Percentiles rank a stretch among this genome's conserved stretches.
Conservation (phyloP, 1,140 invertebrate species). For the Plodia interpunctella region DNA sequence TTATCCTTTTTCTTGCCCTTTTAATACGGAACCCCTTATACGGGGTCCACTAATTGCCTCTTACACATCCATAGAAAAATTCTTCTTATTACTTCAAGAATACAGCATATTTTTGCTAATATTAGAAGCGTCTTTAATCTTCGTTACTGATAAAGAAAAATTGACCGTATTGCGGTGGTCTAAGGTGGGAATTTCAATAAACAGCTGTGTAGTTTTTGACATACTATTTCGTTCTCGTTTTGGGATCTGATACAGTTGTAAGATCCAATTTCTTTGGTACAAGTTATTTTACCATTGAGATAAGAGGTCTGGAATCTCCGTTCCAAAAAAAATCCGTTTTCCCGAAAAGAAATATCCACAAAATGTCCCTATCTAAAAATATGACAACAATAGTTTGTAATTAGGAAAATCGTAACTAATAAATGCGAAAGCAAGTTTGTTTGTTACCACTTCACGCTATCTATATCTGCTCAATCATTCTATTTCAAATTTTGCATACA, state of each 20-base stretch:
- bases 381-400: too few relatives aligned
- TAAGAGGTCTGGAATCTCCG: too few relatives aligned
- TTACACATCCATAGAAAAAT: not conserved
- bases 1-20: constrained; percentile 5
- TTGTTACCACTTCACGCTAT: too few relatives aligned
- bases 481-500: too few relatives aligned
- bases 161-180: not conserved
- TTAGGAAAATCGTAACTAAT: too few relatives aligned
- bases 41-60: not conserved
- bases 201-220: not conserved
- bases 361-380: too few relatives aligned
- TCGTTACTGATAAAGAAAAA: not conserved
- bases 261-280: not conserved
- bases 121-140: not conserved
- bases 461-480: too few relatives aligned
- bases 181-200: not conserved
- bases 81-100: not conserved
- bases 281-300: too few relatives aligned
- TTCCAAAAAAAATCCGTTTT: too few relatives aligned
- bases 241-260: not conserved
- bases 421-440: too few relatives aligned
- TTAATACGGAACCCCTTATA: constrained; percentile 2
- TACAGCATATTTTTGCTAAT: not conserved
- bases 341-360: too few relatives aligned
- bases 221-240: not conserved